Conservation (phyloP, 2,113 vertebrate species). For the Jacana jacana region DNA sequence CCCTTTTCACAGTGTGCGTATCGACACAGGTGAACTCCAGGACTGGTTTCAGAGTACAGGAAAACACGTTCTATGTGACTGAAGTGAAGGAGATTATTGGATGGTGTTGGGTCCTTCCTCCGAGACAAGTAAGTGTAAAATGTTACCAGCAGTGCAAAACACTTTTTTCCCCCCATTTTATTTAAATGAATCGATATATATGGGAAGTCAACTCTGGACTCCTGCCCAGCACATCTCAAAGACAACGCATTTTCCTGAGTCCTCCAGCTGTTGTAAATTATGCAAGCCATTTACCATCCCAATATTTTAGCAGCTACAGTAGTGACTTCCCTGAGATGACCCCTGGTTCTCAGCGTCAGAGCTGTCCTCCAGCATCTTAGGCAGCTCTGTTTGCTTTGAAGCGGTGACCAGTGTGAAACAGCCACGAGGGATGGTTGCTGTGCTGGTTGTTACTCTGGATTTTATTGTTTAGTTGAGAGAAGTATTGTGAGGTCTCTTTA, state of each 20-base stretch:
- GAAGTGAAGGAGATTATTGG: fast-evolving
- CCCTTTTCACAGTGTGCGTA: fast-evolving
- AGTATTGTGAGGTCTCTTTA: neutral
- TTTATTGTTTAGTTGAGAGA: neutral
- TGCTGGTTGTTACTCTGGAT: neutral
- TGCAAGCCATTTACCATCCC: neutral
- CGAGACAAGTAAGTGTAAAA: neutral
- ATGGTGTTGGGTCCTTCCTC: fast-evolving
- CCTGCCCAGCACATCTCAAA: neutral
- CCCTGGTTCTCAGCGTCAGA: neutral
- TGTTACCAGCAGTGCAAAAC: neutral
- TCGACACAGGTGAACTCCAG: conserved; percentile 59
- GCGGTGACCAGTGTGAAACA: neutral
- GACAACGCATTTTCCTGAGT: neutral
- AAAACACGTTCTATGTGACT: conserved; percentile 21
- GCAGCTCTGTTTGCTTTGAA: neutral
- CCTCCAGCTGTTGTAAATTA: neutral
- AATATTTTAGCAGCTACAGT: neutral
- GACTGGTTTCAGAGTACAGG: neutral
- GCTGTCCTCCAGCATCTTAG: neutral
- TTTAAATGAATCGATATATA: neutral
- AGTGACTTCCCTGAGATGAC: neutral
- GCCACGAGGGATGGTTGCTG: neutral
- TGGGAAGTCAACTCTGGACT: neutral
- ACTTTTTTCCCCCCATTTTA: neutral